Evolutionary conservation across 2,888 invertebrate species (phyloP).

Genomic region (Lepas anatifera): DNA sequence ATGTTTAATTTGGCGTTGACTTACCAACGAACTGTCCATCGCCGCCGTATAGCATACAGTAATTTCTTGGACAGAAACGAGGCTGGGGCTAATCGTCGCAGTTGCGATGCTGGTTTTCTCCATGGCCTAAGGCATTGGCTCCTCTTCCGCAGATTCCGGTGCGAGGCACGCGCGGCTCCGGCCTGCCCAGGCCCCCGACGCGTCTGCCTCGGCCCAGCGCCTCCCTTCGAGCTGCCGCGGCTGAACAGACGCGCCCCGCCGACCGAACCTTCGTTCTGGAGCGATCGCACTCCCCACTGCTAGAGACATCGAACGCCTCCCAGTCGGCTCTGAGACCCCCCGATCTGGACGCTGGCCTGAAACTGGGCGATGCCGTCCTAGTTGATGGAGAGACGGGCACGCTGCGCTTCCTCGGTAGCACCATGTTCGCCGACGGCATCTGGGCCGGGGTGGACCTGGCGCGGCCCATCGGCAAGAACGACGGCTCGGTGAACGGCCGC

Average conservation of each 20-base stretch:
- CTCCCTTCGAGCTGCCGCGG: neutral
- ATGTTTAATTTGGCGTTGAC: no score
- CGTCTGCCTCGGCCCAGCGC: neutral
- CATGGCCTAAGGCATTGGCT: no score
- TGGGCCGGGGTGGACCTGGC: conserved; percentile 26
- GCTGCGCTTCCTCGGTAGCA: conserved; percentile 23
- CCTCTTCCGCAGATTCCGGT: neutral
- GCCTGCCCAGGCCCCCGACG: neutral
- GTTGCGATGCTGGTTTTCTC: neutral
- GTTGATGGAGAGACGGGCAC: conserved; percentile 17
- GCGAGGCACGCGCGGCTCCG: neutral
- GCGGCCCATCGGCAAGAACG: conserved; percentile 25
- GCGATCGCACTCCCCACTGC: neutral
- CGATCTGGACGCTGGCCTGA: no score
- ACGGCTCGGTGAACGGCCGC: conserved; percentile 25
- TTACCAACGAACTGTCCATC: no score
- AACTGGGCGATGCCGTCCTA: neutral
- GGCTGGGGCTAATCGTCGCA: neutral
- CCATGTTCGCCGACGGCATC: conserved; percentile 25
- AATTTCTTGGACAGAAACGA: no score
- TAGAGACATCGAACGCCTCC: no score
- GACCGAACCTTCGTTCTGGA: no score
- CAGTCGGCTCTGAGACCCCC: no score
- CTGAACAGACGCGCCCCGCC: no score
- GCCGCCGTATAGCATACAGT: no score